A percentile compares a stretch with the other conserved stretches of the same genome.
phyloP scores from a whole-genome alignment of 2,888 invertebrate genomes.

The Nomada lathburiana region DNA sequence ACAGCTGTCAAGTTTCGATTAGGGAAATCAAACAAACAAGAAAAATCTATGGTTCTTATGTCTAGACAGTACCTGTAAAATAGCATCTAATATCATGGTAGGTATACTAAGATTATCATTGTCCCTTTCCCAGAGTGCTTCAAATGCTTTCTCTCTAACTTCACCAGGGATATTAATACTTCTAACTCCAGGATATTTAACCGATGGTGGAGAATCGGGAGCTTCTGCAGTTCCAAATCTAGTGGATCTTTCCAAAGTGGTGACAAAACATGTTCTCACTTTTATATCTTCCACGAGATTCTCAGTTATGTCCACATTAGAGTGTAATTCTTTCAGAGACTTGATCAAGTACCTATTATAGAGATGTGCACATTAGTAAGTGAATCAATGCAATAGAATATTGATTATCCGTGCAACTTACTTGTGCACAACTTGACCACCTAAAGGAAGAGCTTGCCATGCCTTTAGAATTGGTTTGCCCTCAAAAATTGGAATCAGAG shows the following conservation, averaged over 20 bases:
- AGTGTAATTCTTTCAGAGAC: slow-evolving; percentile 66
- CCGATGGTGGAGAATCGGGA: slow-evolving; percentile 86
- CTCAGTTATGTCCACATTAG: slow-evolving; percentile 78
- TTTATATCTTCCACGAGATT: slow-evolving; percentile 86
- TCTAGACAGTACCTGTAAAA: slow-evolving; percentile 86
- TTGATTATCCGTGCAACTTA: slow-evolving; percentile 84
- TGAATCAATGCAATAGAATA: not conserved
- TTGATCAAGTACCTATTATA: slow-evolving; percentile 65
- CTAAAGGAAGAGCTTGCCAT: slow-evolving; percentile 93
- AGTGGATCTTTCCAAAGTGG: slow-evolving; percentile 89
- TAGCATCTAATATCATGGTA: slow-evolving; percentile 93
- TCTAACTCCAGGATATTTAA: slow-evolving; percentile 89
- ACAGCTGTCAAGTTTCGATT: no score
- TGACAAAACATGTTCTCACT: slow-evolving; percentile 96
- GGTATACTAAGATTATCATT: slow-evolving; percentile 92
- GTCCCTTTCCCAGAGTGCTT: slow-evolving; percentile 94
- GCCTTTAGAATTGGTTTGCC: slow-evolving; percentile 94
- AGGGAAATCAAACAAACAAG: not conserved
- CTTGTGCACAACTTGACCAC: slow-evolving; percentile 89
- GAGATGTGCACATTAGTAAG: not conserved
- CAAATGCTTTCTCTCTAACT: slow-evolving; percentile 92
- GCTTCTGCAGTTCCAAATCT: slow-evolving; percentile 85
- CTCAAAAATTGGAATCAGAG: slow-evolving; percentile 93
- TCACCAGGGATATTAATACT: slow-evolving; percentile 88
- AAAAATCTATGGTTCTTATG: not conserved